Base-by-base conservation (phyloP, 2,888 invertebrate species). In the Scrobipalpa costella region DNA sequence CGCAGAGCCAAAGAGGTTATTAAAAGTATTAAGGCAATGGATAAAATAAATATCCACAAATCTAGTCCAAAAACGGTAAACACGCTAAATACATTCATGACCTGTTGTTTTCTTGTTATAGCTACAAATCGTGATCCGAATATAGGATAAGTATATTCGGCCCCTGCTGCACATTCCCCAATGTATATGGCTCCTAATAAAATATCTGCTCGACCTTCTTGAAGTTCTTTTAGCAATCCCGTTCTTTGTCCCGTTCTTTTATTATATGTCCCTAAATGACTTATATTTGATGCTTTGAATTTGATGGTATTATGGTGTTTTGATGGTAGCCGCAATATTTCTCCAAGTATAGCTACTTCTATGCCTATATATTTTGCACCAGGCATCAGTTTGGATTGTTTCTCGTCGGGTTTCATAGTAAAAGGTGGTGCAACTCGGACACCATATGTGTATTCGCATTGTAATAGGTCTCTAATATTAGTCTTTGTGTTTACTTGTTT, bases 141-240 rank as follows among this genome's bases (percentile, higher is more conserved):
- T 9, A 21, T 21, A 2, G 50, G 50, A 21, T 52, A 52, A 52
- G 50, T 3, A 52, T 19, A 21, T 21, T 52, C 50, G 11, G 21
- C 19, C 0, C 27, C 50, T 3, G 13, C 11, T 13, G 19, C 15
- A 38, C 19, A 55, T 15, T 52, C 36, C 13, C 33, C 38, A 9
- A 59, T 11, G 11, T 34, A 55, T 57, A 59, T 55, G 15, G 52
- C 55, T 47, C 61, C 61, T 38, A 61, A 15, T 17, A 61, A n/a
- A 7, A 61, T n/a, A 27, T 61, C 61, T 13, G 52, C 61, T 52
- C 17, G 17, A 0, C 47, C 21, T 52, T 61, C 61, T 21, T 52
- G 21, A 15, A 61, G 52, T 55, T 61, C 52, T n/a, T 52, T 52
- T 7, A 61, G 11, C 15, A 61, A 52, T n/a, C 61, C 61, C 27